Evolutionary conservation across 2,797 vertebrate species (phyloP), one percentile per base, ranked within the genome.

Genomic region (Varecia variegata): DNA sequence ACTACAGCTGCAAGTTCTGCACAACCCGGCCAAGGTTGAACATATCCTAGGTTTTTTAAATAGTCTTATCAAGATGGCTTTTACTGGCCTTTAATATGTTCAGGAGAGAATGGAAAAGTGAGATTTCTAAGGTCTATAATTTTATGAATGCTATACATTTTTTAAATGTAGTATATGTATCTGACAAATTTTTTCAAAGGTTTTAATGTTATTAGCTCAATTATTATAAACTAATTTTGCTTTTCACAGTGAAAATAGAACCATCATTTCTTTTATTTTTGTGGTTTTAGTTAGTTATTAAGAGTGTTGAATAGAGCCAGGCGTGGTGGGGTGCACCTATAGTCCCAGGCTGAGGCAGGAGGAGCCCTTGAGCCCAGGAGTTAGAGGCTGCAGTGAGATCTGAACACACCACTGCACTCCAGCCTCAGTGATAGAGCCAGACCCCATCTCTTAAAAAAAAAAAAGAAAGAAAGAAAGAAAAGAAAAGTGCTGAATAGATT

Each of bases 201-300:
- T 86, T 92, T 89, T 71, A 32, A 70, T 67, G 47, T 85, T 93
- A 67, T 94, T 73, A 87, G n/a, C 68, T 84, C 62, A 50, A 27
- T 93, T 85, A 93, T 30, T 67, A 38, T 0, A 32, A 88, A 94
- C 85, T 92, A 97, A 97, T 18, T 83, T 97, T 97, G 65, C 84
- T 97, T 98, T 91, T 98, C 96, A 96, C 58, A 73, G 58, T 93
- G 80, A 97, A 79, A 96, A 65, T 85, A 96, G 85, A 97, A 67
- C 86, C 32, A 96, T 98, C 73, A 74, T 97, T 94, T 85, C 76
- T 85, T 96, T 97, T 96, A 80, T 95, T 98, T 96, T 96, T 96
- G 77, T 91, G 32, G 52, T n/a, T 97, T 93, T 95, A 62, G 2
- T 25, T 86, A 50, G 6, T 54, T 88, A 74, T 70, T 89, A 56